Evolutionary conservation across 1,140 invertebrate species (phyloP), one percentile per base, ranked within the genome.

Genomic region (Lordiphosa mommai): DNA sequence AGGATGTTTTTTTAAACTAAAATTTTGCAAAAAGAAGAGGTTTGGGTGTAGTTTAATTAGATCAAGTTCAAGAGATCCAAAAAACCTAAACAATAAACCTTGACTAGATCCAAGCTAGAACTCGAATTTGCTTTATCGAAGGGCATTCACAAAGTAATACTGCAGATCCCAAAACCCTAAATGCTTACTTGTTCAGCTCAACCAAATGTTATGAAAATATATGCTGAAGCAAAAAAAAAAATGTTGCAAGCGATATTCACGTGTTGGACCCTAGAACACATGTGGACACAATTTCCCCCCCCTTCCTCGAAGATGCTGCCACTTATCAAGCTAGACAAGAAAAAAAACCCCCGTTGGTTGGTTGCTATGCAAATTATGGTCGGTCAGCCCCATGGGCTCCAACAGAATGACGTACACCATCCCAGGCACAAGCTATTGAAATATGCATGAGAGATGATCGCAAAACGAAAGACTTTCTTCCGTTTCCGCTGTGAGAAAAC

Each of bases 401-500:
- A 14, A 13, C 17, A 9, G 17, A 17, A 50, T 67, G 61, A 66
- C 63, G 63, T 34, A 65, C 14, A 16, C 27, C 32, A 60, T 14
- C 8, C 7, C 44, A 36, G 16, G 10, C 17, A 33, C 23, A 2
- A 32, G 12, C 65, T 70, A 20, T 13, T 80, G 76, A 82, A 82
- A 76, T 68, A 82, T 80, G 29, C 48, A 80, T 82, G 66, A 80
- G 66, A 43, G n/a, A 12, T 12, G 7, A 44, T 17, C 16, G 16
- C 16, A 53, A 40, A 44, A 13, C 38, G 66, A 76, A 82, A 80
- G 70, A 74, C 76, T 82, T 82, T 80, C 76, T 80, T 80, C 76
- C 76, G 76, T 68, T 80, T 80, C 76, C 76, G 76, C 41, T 46
- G 29, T 5, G 0, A n/a, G 23, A 16, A 8, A 36, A 29, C 30